These are phyloP conservation scores for Platygyra sinensis DNA, from an alignment of 64 coral and sea anemone genomes.

Conservation along the genomic window DNA sequence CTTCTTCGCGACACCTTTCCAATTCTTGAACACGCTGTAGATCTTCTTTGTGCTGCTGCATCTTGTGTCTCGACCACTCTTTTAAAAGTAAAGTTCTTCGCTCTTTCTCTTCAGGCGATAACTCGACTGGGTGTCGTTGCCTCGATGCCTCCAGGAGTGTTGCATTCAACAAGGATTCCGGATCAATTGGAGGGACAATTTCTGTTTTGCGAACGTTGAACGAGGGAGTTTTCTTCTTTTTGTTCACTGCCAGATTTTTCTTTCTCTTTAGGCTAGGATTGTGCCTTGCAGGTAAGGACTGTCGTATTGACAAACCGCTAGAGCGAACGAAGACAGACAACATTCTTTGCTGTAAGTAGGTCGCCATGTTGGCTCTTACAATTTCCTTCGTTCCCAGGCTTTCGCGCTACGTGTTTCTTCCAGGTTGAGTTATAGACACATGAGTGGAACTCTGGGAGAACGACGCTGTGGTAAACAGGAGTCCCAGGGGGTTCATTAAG, in stretches of 20 bases:
- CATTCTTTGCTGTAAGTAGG: constrained; percentile 26
- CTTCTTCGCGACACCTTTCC: constrained; percentile 75
- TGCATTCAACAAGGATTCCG: constrained; percentile 58
- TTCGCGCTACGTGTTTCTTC: neutral
- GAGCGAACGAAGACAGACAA: constrained; percentile 57
- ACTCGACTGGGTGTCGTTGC: constrained; percentile 33
- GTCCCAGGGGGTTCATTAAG: too few species aligned
- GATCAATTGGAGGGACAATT: constrained; percentile 69
- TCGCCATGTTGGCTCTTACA: constrained; percentile 72
- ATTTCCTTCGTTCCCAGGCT: neutral
- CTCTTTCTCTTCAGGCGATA: constrained; percentile 76
- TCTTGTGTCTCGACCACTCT: constrained; percentile 92
- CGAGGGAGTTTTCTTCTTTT: constrained; percentile 45
- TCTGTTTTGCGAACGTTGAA: constrained; percentile 74
- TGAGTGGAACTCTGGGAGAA: too few species aligned
- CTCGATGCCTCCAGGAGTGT: constrained; percentile 53
- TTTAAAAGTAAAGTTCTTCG: constrained; percentile 78
- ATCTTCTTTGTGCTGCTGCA: constrained; percentile 91
- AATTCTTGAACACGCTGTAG: constrained; percentile 88
- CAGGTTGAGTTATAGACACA: too few species aligned
- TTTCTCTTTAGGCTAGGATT: constrained; percentile 86
- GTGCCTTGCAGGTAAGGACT: constrained; percentile 58
- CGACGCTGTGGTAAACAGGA: too few species aligned
- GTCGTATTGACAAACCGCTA: constrained; percentile 65
- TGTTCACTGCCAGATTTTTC: constrained; percentile 61